phyloP scores from a whole-genome alignment of 2,113 vertebrate genomes.

The Conger conger region DNA sequence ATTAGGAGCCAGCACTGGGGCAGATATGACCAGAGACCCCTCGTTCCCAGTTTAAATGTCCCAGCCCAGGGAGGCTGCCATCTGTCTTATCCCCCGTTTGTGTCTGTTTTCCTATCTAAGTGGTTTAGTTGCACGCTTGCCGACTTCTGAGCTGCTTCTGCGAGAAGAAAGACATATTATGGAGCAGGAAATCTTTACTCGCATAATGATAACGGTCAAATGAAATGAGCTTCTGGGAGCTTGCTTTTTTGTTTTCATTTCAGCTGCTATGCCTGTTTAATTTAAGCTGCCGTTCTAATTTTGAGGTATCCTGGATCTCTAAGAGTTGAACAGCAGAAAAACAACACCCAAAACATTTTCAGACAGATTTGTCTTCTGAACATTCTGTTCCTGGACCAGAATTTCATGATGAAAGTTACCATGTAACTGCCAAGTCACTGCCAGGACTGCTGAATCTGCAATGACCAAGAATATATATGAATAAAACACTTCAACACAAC shows the following conservation, averaged over 20 bases:
- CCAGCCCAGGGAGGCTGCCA: background rate
- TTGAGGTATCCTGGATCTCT: constrained; percentile 13
- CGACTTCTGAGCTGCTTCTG: background rate
- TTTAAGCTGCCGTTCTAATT: background rate
- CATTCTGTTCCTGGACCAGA: constrained; percentile 20
- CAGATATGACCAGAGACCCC: background rate
- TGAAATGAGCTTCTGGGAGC: background rate
- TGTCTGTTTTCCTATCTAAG: background rate
- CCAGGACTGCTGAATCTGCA: background rate
- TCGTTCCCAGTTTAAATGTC: background rate
- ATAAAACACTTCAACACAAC: no score
- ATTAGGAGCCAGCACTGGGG: background rate
- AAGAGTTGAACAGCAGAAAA: constrained; percentile 18
- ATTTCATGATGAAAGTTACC: background rate
- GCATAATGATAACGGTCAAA: background rate
- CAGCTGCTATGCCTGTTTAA: background rate
- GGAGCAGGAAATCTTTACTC: background rate
- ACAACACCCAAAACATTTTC: no score
- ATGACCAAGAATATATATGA: no score
- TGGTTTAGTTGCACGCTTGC: background rate
- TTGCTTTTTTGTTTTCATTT: background rate
- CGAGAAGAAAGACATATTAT: background rate
- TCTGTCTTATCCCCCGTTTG: background rate
- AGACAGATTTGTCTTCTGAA: constrained; percentile 17
- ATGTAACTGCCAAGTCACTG: background rate